These are phyloP conservation scores for Gambusia affinis DNA, from an alignment of 2,113 vertebrate genomes.

Conservation along the genomic window DNA sequence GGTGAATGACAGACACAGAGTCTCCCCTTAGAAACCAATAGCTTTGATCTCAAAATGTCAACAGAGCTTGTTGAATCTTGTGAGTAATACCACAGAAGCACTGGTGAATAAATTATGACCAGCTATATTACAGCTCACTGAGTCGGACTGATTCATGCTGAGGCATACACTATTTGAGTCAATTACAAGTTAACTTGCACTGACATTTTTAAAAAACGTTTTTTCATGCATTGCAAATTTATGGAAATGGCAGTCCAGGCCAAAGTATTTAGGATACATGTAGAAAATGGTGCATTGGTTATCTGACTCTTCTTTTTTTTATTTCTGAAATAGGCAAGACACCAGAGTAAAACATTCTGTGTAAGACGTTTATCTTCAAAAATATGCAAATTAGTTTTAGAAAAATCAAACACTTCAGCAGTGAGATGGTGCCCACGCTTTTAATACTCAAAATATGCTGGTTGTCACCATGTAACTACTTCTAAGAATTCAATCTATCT, in stretches of 20 bases:
- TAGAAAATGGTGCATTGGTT: neutral
- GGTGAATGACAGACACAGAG: conserved; percentile 28
- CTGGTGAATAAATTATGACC: conserved; percentile 1
- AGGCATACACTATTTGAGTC: conserved; percentile 12
- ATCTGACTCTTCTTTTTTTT: neutral
- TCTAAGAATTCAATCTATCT: no score
- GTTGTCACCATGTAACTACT: no score
- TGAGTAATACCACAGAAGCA: conserved; percentile 4
- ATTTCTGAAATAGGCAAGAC: conserved; percentile 7
- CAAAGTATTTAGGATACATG: neutral
- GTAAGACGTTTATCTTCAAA: no score
- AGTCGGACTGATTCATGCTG: conserved; percentile 7
- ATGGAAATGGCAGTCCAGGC: neutral
- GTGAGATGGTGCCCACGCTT: no score
- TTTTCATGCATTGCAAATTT: conserved; percentile 12
- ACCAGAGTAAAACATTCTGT: neutral
- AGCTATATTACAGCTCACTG: conserved; percentile 1
- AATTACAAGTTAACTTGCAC: conserved; percentile 2
- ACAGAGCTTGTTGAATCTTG: neutral
- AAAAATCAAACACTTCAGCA: no score
- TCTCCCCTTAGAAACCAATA: conserved; percentile 32
- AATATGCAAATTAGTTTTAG: no score
- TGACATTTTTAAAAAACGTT: conserved; percentile 8
- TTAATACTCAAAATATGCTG: no score
- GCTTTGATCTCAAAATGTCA: conserved; percentile 35